Percentiles rank a stretch among this genome's conserved stretches.
Evolutionary conservation across 2,888 invertebrate species (phyloP).

Genomic region (Tethea ocularis): DNA sequence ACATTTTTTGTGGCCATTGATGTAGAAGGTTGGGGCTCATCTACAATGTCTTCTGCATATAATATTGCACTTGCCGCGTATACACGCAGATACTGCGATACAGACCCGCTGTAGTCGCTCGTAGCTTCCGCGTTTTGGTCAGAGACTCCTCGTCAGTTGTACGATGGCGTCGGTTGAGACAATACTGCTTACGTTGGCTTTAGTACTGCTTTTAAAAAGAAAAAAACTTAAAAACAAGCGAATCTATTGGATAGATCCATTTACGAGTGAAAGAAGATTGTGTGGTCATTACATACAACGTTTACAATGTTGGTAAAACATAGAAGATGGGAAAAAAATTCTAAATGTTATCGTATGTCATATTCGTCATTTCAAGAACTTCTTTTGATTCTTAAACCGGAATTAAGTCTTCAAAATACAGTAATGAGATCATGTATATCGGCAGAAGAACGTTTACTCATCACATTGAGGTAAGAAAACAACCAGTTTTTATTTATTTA

Average conservation of each 20-base stretch:
- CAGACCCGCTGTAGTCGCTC: conserved; percentile 17
- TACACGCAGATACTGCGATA: conserved; percentile 18
- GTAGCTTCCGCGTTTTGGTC: conserved; percentile 14
- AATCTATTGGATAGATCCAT: no score
- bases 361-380: conserved; percentile 21
- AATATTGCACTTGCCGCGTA: no score
- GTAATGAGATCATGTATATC: conserved; percentile 18
- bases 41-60: no score
- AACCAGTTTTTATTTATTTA: conserved; percentile 13
- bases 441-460: conserved; percentile 18
- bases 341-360: conserved; percentile 19
- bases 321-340: conserved; percentile 16
- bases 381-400: conserved; percentile 18
- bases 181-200: no score
- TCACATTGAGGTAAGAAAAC: conserved; percentile 17
- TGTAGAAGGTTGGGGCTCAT: no score
- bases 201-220: not conserved
- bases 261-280: conserved; percentile 21
- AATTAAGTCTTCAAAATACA: conserved; percentile 20
- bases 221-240: no score
- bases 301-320: conserved; percentile 24
- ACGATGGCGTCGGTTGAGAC: no score
- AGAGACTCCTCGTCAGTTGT: no score
- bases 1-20: no score
- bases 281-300: conserved; percentile 22